Percentiles rank a stretch among this genome's conserved stretches.
These are phyloP conservation scores for Subacronicta megacephala DNA, from an alignment of 2,888 invertebrate species.

Conservation along the genomic window DNA sequence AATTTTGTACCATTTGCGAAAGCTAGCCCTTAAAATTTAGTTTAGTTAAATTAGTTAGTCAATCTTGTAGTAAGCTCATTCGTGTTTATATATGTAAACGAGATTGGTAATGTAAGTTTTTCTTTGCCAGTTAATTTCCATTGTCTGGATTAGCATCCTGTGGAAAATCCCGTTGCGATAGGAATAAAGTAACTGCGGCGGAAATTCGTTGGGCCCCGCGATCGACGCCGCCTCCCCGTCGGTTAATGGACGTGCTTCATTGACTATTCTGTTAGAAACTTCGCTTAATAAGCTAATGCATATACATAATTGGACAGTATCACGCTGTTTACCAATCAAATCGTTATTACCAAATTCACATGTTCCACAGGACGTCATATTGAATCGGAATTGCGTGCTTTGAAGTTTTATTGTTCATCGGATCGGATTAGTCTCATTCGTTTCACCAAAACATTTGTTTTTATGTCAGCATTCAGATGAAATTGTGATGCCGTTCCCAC, in stretches of 20 bases:
- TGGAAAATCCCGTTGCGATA: conserved; percentile 64
- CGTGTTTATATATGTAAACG: conserved; percentile 65
- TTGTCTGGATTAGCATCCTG: conserved; percentile 78
- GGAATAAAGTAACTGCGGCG: conserved; percentile 62
- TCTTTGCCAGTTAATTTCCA: conserved; percentile 69
- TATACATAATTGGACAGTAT: conserved; percentile 39
- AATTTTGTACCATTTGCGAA: conserved; percentile 50
- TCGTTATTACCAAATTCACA: conserved; percentile 34
- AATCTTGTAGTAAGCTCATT: conserved; percentile 54
- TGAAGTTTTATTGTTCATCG: conserved; percentile 39
- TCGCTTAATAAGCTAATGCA: conserved; percentile 60
- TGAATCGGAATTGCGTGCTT: conserved; percentile 24
- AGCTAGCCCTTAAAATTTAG: conserved; percentile 56
- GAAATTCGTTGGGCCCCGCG: conserved; percentile 69
- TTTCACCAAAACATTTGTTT: conserved; percentile 33
- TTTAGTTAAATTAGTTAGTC: too few relatives aligned
- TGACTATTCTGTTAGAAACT: conserved; percentile 64
- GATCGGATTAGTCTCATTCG: conserved; percentile 43
- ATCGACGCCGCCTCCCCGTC: conserved; percentile 62
- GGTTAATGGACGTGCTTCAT: conserved; percentile 62
- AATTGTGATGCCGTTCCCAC: conserved; percentile 26
- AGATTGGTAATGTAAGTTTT: conserved; percentile 55
- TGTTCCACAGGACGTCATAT: conserved; percentile 33
- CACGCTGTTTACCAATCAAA: conserved; percentile 48
- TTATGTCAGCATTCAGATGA: conserved; percentile 21